A percentile compares a stretch with the other conserved stretches of the same genome.
Conservation (phyloP, 2,797 vertebrate genomes). For the Lepilemur ruficaudatus region DNA sequence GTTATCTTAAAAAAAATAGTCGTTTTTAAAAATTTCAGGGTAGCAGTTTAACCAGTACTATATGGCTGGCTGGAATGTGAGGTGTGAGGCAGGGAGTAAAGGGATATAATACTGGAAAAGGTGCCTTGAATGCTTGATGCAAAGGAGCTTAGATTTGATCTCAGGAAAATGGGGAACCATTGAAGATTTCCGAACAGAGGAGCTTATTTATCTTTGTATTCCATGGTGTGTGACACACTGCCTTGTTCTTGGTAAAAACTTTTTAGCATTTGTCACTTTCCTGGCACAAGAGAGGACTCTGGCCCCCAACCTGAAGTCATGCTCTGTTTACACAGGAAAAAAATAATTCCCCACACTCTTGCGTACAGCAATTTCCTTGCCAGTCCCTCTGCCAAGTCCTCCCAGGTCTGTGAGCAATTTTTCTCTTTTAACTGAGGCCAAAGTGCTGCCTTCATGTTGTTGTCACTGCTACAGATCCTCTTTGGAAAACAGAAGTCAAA, state of each 20-base stretch:
- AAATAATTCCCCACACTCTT: constrained; percentile 13
- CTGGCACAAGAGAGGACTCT: constrained; percentile 45
- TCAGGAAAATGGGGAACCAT: background rate
- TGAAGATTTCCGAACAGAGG: background rate
- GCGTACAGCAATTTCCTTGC: background rate
- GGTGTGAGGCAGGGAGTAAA: background rate
- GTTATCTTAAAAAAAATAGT: background rate
- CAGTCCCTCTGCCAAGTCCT: constrained; percentile 19
- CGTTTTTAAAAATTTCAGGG: background rate
- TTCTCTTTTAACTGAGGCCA: constrained; percentile 57
- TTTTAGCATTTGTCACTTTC: constrained; percentile 58
- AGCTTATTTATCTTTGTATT: background rate
- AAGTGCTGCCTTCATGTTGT: background rate
- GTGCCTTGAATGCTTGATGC: background rate
- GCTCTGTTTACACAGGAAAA: constrained; percentile 50
- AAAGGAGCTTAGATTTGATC: background rate
- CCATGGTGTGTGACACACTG: background rate
- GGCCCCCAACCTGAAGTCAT: constrained; percentile 28
- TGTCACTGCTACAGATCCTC: background rate
- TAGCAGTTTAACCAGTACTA: background rate
- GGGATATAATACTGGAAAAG: background rate
- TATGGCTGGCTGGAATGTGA: background rate
- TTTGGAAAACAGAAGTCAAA: background rate
- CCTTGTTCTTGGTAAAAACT: background rate
- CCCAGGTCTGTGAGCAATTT: constrained; percentile 11